A percentile compares a stretch with the other conserved stretches of the same genome.
These are phyloP conservation scores for Zaprionus inermis DNA, from an alignment of 1,140 invertebrate genomes.

Conservation along the genomic window DNA sequence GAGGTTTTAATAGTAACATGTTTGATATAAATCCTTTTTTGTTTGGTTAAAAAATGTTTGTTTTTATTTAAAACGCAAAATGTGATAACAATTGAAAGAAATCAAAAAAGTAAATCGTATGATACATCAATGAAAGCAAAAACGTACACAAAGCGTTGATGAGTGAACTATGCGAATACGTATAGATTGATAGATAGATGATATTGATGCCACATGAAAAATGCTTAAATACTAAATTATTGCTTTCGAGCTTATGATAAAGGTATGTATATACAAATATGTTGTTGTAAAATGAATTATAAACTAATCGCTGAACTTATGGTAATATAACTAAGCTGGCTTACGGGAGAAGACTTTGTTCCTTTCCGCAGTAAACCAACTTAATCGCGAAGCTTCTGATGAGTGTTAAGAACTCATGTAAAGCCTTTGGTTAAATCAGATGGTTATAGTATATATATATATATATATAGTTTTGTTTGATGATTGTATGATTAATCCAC, in stretches of 20 bases:
- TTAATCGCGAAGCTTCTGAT: slow-evolving; percentile 3
- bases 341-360: slow-evolving; percentile 18
- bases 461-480: slow-evolving; percentile 42
- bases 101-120: slow-evolving; percentile 68
- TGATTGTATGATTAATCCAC: slow-evolving; percentile 71
- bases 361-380: slow-evolving; percentile 3
- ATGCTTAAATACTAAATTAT: slow-evolving; percentile 35
- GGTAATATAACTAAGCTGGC: slow-evolving; percentile 18
- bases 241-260: slow-evolving; percentile 39
- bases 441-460: slow-evolving; percentile 47
- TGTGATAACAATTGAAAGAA: slow-evolving; percentile 69
- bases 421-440: slow-evolving; percentile 47
- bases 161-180: slow-evolving; percentile 62
- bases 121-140: slow-evolving; percentile 79
- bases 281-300: slow-evolving; percentile 42
- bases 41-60: slow-evolving; percentile 67
- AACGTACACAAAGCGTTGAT: slow-evolving; percentile 83
- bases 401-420: slow-evolving; percentile 15
- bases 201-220: slow-evolving; percentile 18
- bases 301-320: slow-evolving; percentile 30
- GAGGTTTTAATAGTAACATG: slow-evolving; percentile 63
- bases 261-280: slow-evolving; percentile 66
- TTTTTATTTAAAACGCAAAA: slow-evolving; percentile 55
- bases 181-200: slow-evolving; percentile 27
- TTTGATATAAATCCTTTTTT: slow-evolving; percentile 52